phyloP scores from a whole-genome alignment of 2,888 invertebrate species.

The Noctuana brunneofusca region DNA sequence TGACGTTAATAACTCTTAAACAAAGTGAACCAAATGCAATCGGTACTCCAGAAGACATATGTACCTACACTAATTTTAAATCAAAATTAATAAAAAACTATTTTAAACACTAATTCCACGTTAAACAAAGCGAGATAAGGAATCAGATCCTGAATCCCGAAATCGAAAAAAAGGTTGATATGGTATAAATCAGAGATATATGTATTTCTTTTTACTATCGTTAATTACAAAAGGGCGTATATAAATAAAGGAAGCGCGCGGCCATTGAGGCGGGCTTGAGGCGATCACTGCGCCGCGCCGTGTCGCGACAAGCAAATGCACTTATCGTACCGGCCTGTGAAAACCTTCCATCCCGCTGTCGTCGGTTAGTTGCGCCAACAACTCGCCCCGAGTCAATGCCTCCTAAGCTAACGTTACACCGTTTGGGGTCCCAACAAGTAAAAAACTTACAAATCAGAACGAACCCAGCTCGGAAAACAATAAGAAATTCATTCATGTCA shows the following conservation, averaged over 20 bases:
- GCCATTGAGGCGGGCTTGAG: constrained; percentile 70
- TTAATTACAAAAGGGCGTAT: constrained; percentile 79
- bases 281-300: constrained; percentile 73
- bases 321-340: constrained; percentile 80
- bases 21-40: too few relatives aligned
- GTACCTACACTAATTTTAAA: background rate
- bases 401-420: constrained; percentile 67
- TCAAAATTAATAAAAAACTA: too few relatives aligned
- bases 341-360: constrained; percentile 73
- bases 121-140: constrained; percentile 46
- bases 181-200: constrained; percentile 72
- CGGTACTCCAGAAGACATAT: too few relatives aligned
- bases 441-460: constrained; percentile 61
- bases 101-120: constrained; percentile 34
- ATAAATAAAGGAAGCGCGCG: constrained; percentile 75
- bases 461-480: constrained; percentile 63
- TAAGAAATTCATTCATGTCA: constrained; percentile 57
- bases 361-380: constrained; percentile 75
- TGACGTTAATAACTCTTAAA: too few relatives aligned
- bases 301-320: constrained; percentile 82
- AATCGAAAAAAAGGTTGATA: constrained; percentile 56
- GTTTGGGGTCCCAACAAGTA: constrained; percentile 65
- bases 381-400: constrained; percentile 63
- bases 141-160: constrained; percentile 53
- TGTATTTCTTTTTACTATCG: constrained; percentile 74